Evolutionary conservation across 1,140 invertebrate species (phyloP).

Genomic region (Phenacoccus solenopsis): DNA sequence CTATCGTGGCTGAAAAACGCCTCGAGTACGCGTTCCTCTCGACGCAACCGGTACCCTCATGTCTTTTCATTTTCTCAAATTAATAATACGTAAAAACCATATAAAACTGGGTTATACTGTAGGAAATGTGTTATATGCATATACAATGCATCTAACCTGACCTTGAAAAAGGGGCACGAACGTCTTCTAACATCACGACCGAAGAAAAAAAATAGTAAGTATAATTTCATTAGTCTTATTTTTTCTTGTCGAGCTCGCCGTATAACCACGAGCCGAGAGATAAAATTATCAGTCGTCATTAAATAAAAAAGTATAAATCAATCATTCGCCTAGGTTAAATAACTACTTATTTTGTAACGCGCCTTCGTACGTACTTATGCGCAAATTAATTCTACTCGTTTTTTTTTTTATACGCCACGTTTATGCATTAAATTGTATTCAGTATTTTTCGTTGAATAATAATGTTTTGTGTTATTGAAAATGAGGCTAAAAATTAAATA

Average conservation of each 20-base stretch:
- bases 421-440: no score
- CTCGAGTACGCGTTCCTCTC: not conserved
- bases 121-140: not conserved
- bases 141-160: not conserved
- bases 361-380: no score
- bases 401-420: no score
- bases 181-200: not conserved
- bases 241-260: not conserved
- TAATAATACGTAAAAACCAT: not conserved
- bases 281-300: slow-evolving; percentile 2
- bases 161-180: slow-evolving; percentile 1
- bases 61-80: not conserved
- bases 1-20: not conserved
- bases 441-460: no score
- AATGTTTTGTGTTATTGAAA: no score
- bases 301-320: not conserved
- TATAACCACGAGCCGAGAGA: not conserved
- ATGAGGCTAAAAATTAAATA: no score
- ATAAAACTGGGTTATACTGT: not conserved
- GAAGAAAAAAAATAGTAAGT: not conserved
- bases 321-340: not conserved
- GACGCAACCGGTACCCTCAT: not conserved
- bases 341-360: no score
- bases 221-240: not conserved
- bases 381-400: no score